Evolutionary conservation across 53 echinoderm and acorn worm species (phyloP).

Genomic region (Holothuria scabra): DNA sequence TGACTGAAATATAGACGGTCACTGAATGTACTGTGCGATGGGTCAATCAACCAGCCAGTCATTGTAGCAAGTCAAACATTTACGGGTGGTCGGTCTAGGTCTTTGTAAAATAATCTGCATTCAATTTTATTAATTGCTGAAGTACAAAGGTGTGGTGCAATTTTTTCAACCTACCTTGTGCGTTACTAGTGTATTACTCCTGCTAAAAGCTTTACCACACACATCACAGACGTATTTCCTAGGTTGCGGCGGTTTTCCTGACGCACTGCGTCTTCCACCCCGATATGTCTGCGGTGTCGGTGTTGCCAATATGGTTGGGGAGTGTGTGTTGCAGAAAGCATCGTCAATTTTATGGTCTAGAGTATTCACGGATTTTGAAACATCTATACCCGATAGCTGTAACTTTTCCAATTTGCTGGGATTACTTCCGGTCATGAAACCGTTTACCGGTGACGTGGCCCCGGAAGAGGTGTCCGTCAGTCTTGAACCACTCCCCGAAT

Average conservation of each 20-base stretch:
- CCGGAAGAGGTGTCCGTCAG: too few relatives aligned
- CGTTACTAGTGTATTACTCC: conserved; percentile 96
- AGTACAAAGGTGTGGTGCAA: too few relatives aligned
- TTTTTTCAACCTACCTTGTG: conserved; percentile 80
- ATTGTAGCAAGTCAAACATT: too few relatives aligned
- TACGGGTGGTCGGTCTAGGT: too few relatives aligned
- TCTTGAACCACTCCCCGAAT: not conserved
- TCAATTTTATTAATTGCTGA: too few relatives aligned
- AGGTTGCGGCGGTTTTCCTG: conserved; percentile 77
- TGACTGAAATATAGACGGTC: too few relatives aligned
- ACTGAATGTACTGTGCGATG: too few relatives aligned
- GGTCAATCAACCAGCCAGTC: too few relatives aligned
- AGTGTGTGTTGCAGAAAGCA: not conserved
- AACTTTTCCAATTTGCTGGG: not conserved
- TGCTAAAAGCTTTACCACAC: conserved; percentile 95
- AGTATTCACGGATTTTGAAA: not conserved
- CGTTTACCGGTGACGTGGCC: not conserved
- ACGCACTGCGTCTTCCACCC: conserved; percentile 32
- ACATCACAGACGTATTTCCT: conserved; percentile 96
- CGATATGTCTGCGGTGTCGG: conserved; percentile 2
- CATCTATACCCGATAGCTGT: not conserved
- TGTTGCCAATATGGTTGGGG: not conserved
- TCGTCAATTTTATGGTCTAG: not conserved
- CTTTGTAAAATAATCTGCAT: too few relatives aligned
- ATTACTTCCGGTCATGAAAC: not conserved